phyloP scores from a whole-genome alignment of 2,797 vertebrate species.

The Rhadinocentrus ornatus region DNA sequence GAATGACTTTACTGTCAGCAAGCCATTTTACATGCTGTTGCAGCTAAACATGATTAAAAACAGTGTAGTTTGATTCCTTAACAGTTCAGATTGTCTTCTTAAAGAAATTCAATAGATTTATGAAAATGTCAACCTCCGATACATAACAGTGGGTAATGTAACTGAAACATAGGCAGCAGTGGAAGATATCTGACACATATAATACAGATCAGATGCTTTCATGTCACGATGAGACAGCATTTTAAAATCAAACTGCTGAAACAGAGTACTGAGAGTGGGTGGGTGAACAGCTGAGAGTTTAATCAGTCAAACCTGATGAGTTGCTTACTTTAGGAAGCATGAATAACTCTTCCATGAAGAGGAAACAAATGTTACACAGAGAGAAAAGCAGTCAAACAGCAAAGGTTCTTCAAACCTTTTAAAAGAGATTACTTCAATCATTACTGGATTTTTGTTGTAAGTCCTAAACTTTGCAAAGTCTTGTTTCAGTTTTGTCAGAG shows the following conservation, averaged over 20 bases:
- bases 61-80: conserved; percentile 26
- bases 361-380: too few relatives aligned
- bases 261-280: background rate
- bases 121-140: conserved; percentile 16
- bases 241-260: conserved; percentile 1
- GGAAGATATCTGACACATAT: background rate
- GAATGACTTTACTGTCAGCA: conserved; percentile 60
- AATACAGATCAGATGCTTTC: background rate
- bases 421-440: too few relatives aligned
- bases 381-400: too few relatives aligned
- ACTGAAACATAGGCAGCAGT: background rate
- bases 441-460: too few relatives aligned
- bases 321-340: background rate
- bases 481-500: too few relatives aligned
- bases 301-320: background rate
- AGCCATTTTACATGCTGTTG: conserved; percentile 53
- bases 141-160: background rate
- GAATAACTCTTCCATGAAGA: too few relatives aligned
- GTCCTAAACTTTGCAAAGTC: too few relatives aligned
- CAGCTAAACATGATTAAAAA: conserved; percentile 56
- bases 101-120: conserved; percentile 4
- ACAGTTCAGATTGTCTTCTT: background rate
- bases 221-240: background rate
- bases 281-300: background rate
- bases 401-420: too few relatives aligned